A percentile compares a stretch with the other conserved stretches of the same genome.
Evolutionary conservation across 2,888 invertebrate genomes (phyloP).

Genomic region (Ornithoptera priamus): DNA sequence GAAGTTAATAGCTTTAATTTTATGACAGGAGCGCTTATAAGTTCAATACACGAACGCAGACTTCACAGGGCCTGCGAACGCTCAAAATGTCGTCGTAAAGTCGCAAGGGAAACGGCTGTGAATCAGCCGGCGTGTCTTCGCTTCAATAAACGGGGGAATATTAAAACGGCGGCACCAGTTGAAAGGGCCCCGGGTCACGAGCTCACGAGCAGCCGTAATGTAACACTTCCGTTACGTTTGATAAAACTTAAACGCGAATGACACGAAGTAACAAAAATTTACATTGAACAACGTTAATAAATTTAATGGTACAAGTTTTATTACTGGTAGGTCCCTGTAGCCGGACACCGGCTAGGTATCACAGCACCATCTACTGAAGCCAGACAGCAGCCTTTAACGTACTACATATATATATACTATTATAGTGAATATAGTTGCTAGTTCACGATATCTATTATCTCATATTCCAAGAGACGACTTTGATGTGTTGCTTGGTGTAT

Average conservation of each 20-base stretch:
- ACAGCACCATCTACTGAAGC: neutral
- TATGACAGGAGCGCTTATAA: neutral
- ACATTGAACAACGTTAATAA: neutral
- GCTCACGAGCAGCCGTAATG: slow-evolving; percentile 4
- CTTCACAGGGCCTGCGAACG: slow-evolving; percentile 3
- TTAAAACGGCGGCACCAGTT: slow-evolving; percentile 27
- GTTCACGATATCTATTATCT: no score
- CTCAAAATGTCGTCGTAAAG: slow-evolving; percentile 28
- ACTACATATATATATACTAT: no score
- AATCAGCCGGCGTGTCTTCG: slow-evolving; percentile 28
- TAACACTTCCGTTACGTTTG: slow-evolving; percentile 12
- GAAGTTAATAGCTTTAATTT: neutral
- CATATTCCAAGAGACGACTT: no score
- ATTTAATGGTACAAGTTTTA: neutral
- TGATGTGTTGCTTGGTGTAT: no score
- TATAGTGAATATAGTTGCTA: no score
- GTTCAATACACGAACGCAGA: neutral
- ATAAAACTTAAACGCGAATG: neutral
- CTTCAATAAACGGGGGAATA: slow-evolving; percentile 28
- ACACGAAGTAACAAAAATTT: neutral
- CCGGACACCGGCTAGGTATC: neutral
- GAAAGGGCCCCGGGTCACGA: slow-evolving; percentile 15
- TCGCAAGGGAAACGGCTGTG: slow-evolving; percentile 21
- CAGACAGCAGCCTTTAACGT: no score
- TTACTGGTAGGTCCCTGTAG: neutral